Conservation (phyloP, 1,140 invertebrate species). For the Ylistrum balloti region DNA sequence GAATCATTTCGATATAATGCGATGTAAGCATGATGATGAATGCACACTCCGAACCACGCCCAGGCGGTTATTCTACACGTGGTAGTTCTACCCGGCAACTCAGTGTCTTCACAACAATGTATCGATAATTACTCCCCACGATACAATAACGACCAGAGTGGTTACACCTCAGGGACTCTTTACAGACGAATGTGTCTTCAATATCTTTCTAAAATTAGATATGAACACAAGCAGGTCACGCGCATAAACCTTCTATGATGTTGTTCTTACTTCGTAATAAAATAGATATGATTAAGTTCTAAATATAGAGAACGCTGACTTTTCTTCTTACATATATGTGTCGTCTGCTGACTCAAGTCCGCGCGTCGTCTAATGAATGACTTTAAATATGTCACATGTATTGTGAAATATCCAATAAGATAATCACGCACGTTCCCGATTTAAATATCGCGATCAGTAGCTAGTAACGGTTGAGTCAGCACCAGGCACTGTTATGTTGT, state of each 20-base stretch:
- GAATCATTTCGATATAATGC: slow-evolving; percentile 7
- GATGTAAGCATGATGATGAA: neutral
- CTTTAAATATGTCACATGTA: slow-evolving; percentile 24
- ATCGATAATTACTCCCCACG: neutral
- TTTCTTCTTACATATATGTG: neutral
- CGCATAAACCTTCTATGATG: neutral
- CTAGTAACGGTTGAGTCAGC: slow-evolving; percentile 37
- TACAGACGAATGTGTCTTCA: neutral
- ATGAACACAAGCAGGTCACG: neutral
- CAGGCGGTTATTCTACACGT: neutral
- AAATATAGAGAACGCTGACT: neutral
- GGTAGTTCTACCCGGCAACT: neutral
- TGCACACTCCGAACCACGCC: neutral
- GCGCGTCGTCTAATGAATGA: neutral
- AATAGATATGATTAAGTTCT: slow-evolving; percentile 12
- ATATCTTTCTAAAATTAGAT: neutral
- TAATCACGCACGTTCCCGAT: slow-evolving; percentile 7
- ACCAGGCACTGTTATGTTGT: neutral
- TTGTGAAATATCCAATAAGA: slow-evolving; percentile 35
- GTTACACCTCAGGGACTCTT: no score
- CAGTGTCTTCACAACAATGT: neutral
- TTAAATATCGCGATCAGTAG: slow-evolving; percentile 2
- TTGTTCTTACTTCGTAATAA: neutral
- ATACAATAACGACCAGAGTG: no score
- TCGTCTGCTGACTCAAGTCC: slow-evolving; percentile 10